These are phyloP conservation scores for Budorcas taxicolor DNA, from an alignment of 2,113 vertebrate genomes.

Conservation along the genomic window DNA sequence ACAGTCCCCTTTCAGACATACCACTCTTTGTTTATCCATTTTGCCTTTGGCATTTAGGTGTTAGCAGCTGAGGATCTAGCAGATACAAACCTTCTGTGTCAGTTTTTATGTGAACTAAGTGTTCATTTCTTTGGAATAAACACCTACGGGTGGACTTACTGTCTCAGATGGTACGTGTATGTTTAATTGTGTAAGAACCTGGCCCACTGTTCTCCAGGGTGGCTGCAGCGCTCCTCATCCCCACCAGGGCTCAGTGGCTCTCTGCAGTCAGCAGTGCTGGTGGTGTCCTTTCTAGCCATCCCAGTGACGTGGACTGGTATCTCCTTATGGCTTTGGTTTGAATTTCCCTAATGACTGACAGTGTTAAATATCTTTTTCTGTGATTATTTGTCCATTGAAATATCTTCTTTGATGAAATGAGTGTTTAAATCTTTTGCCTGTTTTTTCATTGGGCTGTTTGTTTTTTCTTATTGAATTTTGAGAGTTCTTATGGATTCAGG, in stretches of 20 bases:
- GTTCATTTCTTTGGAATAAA: neutral
- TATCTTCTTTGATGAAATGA: neutral
- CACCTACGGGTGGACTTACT: neutral
- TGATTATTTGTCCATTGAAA: neutral
- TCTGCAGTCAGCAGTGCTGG: neutral
- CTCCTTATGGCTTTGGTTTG: neutral
- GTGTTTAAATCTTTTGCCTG: neutral
- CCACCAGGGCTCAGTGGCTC: neutral
- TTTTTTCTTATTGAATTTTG: neutral
- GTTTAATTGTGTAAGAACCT: neutral
- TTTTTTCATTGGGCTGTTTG: neutral
- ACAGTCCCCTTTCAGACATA: neutral
- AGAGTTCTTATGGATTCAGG: neutral
- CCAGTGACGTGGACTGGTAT: too few relatives aligned
- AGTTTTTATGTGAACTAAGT: neutral
- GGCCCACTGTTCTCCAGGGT: neutral
- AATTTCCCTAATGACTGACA: neutral
- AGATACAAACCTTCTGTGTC: neutral
- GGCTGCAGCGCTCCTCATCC: neutral
- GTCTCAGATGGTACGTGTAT: neutral
- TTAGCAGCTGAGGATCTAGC: neutral
- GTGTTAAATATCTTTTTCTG: neutral
- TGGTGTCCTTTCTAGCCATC: neutral
- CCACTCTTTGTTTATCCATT: neutral
- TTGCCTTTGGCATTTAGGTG: neutral